Percentiles rank a stretch among this genome's conserved stretches.
Conservation (phyloP, 1,140 invertebrate genomes). For the Drosophila burlai region DNA sequence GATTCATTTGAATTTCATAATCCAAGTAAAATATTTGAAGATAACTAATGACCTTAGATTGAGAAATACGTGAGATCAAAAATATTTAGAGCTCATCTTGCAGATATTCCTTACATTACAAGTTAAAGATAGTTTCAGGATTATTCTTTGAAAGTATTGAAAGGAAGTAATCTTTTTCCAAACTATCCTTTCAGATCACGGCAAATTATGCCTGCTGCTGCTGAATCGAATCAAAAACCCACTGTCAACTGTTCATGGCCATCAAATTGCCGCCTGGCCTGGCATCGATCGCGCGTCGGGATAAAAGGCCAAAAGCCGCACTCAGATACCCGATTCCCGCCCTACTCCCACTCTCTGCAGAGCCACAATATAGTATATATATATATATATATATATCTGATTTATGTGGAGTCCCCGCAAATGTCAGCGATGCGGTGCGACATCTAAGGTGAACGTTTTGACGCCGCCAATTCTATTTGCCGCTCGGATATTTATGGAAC, state of each 20-base stretch:
- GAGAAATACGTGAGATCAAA: background rate
- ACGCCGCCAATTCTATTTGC: slow-evolving; percentile 79
- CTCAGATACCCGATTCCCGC: slow-evolving; percentile 6
- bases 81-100: background rate
- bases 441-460: slow-evolving; percentile 66
- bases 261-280: slow-evolving; percentile 74
- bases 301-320: slow-evolving; percentile 73
- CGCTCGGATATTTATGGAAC: slow-evolving; percentile 7
- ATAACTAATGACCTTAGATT: too few species aligned
- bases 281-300: slow-evolving; percentile 8
- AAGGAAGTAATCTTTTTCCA: background rate
- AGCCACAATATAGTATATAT: background rate
- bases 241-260: slow-evolving; percentile 78
- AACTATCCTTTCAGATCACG: background rate
- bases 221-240: slow-evolving; percentile 46
- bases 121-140: background rate
- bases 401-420: slow-evolving; percentile 17
- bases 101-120: background rate
- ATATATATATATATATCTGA: slow-evolving; percentile 19
- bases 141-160: background rate
- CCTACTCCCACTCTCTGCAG: slow-evolving; percentile 50
- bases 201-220: background rate
- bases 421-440: slow-evolving; percentile 31
- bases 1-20: background rate
- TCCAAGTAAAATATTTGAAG: background rate